phyloP scores from a whole-genome alignment of 2,797 vertebrate genomes.

The Malacoraja senta region DNA sequence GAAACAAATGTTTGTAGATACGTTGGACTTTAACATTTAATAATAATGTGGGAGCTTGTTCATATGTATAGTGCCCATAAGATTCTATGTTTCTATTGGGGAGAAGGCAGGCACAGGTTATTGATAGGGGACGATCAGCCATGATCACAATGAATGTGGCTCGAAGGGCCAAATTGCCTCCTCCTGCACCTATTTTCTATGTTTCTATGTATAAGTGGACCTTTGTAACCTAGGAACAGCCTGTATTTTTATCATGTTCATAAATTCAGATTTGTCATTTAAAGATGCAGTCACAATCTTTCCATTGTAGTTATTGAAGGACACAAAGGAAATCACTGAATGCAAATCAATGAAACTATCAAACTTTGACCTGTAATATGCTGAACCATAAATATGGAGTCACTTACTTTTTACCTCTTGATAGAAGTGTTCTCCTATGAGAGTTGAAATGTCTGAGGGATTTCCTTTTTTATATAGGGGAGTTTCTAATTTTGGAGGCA shows the following conservation, averaged over 20 bases:
- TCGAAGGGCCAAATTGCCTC: too few relatives aligned
- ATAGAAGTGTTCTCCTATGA: neutral
- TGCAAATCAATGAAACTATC: neutral
- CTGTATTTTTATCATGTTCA: neutral
- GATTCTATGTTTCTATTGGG: too few relatives aligned
- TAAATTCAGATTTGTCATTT: neutral
- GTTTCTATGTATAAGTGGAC: too few relatives aligned
- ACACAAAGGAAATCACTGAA: neutral
- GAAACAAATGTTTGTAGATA: too few relatives aligned
- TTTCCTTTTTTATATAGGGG: neutral
- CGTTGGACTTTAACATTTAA: too few relatives aligned
- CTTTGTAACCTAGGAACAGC: too few relatives aligned
- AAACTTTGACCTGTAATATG: neutral
- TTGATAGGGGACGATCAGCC: too few relatives aligned
- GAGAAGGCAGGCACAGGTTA: too few relatives aligned
- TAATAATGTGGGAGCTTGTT: too few relatives aligned
- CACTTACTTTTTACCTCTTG: neutral
- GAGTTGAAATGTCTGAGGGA: neutral
- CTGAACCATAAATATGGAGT: neutral
- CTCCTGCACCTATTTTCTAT: too few relatives aligned
- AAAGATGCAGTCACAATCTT: neutral
- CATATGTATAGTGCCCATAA: too few relatives aligned
- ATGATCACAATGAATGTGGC: too few relatives aligned
- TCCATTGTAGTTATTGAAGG: neutral
- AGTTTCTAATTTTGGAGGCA: neutral